A percentile compares a stretch with the other conserved stretches of the same genome.
phyloP scores from a whole-genome alignment of 2,797 vertebrate species.

The Clarias fuscus region DNA sequence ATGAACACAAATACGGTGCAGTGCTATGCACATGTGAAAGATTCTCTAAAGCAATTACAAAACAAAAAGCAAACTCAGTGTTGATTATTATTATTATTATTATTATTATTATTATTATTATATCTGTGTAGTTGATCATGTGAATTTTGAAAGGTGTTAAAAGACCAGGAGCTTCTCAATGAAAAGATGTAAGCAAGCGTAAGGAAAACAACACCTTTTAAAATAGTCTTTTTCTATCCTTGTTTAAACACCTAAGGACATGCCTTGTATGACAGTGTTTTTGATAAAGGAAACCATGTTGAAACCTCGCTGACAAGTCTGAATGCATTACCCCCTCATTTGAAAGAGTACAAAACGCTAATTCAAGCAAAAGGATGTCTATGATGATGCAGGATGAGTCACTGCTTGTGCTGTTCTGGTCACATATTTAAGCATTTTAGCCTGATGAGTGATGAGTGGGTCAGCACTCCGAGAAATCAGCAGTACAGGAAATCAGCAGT shows the following conservation, averaged over 20 bases:
- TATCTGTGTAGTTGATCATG: constrained; percentile 33
- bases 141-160: neutral
- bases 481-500: neutral
- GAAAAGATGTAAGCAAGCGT: neutral
- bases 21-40: neutral
- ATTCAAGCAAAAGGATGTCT: constrained; percentile 24
- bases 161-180: neutral
- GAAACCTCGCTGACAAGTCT: constrained; percentile 35
- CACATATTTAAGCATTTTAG: constrained; percentile 36
- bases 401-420: constrained; percentile 27
- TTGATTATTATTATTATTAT: neutral
- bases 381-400: constrained; percentile 39
- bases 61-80: constrained; percentile 26
- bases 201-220: neutral
- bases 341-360: constrained; percentile 29
- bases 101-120: neutral
- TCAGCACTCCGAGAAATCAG: constrained; percentile 17
- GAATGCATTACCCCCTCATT: constrained; percentile 38
- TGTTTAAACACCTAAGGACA: neutral
- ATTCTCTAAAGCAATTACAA: constrained; percentile 37
- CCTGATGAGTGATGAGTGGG: constrained; percentile 16
- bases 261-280: constrained; percentile 38
- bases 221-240: constrained; percentile 9
- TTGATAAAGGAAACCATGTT: constrained; percentile 47
- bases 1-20: neutral